A percentile compares a stretch with the other conserved stretches of the same genome.
phyloP scores from a whole-genome alignment of 2,797 vertebrate species.

The Premnoplex brunnescens region DNA sequence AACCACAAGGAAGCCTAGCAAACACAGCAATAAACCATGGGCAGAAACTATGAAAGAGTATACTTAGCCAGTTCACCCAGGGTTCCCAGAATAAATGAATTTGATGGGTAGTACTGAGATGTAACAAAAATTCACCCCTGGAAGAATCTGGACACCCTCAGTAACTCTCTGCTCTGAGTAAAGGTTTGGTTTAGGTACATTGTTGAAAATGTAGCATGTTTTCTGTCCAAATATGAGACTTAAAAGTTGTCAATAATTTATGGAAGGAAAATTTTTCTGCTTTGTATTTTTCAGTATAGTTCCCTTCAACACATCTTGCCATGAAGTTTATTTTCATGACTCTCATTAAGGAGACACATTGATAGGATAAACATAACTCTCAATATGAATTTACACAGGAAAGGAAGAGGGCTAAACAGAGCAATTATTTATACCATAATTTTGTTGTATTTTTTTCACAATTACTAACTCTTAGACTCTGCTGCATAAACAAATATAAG shows the following conservation, averaged over 20 bases:
- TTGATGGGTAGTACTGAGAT: not conserved
- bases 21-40: not conserved
- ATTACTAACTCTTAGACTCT: not conserved
- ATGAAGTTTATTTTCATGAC: not conserved
- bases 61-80: not conserved
- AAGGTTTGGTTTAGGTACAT: rapidly evolving
- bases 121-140: not conserved
- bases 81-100: not conserved
- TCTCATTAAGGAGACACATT: not conserved
- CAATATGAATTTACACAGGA: not conserved
- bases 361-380: not conserved
- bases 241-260: not conserved
- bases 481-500: not conserved
- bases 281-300: not conserved
- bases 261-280: not conserved
- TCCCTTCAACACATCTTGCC: not conserved
- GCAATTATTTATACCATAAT: not conserved
- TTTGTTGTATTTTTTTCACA: not conserved
- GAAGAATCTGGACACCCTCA: not conserved
- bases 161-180: not conserved
- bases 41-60: not conserved
- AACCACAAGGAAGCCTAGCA: not conserved
- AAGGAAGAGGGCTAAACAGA: not conserved
- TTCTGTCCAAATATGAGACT: not conserved
- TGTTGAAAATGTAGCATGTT: not conserved